Evolutionary conservation across 2,113 vertebrate genomes (phyloP).

Genomic region (Hippocampus mohnikei): DNA sequence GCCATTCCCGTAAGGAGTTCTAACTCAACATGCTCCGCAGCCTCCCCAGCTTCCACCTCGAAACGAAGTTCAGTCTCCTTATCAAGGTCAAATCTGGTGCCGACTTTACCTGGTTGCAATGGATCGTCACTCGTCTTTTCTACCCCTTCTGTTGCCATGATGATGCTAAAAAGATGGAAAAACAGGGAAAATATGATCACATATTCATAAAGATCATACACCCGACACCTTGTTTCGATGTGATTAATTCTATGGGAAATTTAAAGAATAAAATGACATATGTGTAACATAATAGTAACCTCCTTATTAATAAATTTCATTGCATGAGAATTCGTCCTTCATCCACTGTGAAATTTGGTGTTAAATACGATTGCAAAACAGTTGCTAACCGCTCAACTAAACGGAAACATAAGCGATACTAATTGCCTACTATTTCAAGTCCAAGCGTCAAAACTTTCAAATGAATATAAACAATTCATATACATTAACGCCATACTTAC

Average conservation of each 20-base stretch:
- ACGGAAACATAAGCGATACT: background rate
- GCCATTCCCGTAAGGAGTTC: constrained; percentile 89
- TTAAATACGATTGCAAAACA: background rate
- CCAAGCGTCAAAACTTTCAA: background rate
- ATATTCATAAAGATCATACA: background rate
- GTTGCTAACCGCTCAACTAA: too few relatives aligned
- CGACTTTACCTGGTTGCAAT: constrained; percentile 50
- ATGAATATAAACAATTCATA: background rate
- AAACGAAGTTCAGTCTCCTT: constrained; percentile 95
- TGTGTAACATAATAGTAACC: background rate
- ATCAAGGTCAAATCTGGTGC: constrained; percentile 87
- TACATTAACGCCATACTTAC: background rate
- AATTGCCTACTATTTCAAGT: background rate
- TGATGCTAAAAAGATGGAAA: constrained; percentile 17
- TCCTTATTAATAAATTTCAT: background rate
- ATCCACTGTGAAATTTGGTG: background rate
- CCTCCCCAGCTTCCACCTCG: constrained; percentile 86
- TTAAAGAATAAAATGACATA: background rate
- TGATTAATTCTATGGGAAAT: background rate
- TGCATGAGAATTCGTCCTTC: background rate
- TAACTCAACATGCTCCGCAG: constrained; percentile 79
- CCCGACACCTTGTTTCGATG: background rate
- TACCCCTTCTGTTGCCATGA: constrained; percentile 67
- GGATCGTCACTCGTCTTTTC: constrained; percentile 74
- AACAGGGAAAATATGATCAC: background rate